Evolutionary conservation across 2,113 vertebrate genomes (phyloP).

Genomic region (Athene cunicularia): DNA sequence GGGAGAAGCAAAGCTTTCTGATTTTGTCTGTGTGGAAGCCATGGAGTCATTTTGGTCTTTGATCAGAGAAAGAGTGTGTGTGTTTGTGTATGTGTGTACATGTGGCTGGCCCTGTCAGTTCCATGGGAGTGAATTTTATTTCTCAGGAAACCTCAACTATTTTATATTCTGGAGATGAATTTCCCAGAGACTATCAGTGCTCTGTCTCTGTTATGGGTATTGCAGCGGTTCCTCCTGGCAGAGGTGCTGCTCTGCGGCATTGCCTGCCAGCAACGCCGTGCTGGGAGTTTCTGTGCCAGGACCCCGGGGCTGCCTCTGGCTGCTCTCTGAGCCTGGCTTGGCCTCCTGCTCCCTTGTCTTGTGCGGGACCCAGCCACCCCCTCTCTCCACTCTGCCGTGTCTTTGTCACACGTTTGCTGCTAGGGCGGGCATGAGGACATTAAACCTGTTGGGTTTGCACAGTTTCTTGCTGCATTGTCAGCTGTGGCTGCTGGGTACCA

Average conservation of each 20-base stretch:
- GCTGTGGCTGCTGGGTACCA: neutral
- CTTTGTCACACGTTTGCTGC: neutral
- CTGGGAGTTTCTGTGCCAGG: neutral
- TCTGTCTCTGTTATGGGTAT: neutral
- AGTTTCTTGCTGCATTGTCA: neutral
- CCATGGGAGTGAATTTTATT: neutral
- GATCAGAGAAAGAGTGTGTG: neutral
- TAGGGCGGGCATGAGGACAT: neutral
- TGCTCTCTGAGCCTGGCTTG: neutral
- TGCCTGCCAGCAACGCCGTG: neutral
- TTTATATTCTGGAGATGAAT: neutral
- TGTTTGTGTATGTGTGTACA: neutral
- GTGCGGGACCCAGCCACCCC: too few relatives aligned
- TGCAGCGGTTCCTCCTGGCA: neutral
- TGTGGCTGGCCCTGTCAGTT: neutral
- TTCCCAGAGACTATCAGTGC: neutral
- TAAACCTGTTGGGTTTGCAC: neutral
- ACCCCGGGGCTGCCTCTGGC: rapidly evolving
- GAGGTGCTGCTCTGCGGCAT: neutral
- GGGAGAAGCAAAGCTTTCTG: neutral
- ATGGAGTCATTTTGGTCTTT: neutral
- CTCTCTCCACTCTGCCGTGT: rapidly evolving
- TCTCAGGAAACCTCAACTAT: neutral
- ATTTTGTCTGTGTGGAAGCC: neutral
- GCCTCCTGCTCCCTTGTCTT: neutral